These are phyloP conservation scores for Sphenodon punctatus DNA, from an alignment of 2,797 vertebrate species.

Conservation along the genomic window DNA sequence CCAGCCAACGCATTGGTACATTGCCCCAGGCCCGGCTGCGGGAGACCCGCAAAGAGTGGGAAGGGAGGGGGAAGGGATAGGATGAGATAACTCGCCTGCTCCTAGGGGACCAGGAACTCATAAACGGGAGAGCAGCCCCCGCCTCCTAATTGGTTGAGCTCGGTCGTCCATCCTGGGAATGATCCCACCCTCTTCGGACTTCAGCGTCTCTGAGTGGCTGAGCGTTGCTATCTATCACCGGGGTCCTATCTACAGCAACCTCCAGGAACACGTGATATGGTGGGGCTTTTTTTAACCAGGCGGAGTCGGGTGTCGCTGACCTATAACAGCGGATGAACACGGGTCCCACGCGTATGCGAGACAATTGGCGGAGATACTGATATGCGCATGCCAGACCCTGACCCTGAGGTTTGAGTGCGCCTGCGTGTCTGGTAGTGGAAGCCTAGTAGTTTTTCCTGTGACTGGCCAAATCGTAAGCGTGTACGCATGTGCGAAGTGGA, in stretches of 20 bases:
- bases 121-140: neutral
- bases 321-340: too few species aligned
- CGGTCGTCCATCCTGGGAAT: neutral
- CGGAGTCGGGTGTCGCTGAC: too few species aligned
- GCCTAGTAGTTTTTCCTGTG: too few species aligned
- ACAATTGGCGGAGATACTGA: rapidly evolving
- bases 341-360: too few species aligned
- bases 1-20: too few species aligned
- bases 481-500: neutral
- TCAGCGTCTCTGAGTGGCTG: neutral
- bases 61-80: too few species aligned
- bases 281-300: neutral
- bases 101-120: neutral
- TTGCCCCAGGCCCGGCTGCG: too few species aligned
- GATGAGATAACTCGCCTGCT: conserved; percentile 21
- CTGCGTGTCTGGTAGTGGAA: neutral
- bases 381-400: neutral
- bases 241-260: neutral
- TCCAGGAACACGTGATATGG: neutral
- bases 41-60: too few species aligned
- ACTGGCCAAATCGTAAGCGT: neutral
- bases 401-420: neutral
- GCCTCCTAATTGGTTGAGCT: neutral
- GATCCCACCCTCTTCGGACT: neutral
- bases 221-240: neutral